Base-by-base conservation (phyloP, 2,113 vertebrate species). In the Ranitomeya variabilis region DNA sequence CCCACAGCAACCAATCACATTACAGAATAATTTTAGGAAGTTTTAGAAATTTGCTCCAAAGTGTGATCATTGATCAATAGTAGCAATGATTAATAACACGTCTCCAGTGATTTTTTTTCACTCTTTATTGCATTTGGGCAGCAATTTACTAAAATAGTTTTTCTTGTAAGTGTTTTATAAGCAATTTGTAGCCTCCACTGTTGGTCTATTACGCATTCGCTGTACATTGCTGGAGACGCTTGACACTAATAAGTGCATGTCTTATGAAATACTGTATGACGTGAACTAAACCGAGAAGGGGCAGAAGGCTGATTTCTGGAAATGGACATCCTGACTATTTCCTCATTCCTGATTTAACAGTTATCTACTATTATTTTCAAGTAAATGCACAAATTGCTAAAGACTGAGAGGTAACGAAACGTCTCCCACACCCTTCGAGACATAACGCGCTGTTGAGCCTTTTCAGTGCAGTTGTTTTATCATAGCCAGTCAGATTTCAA, bases 191-290 rank as follows among this genome's bases (percentile, higher is more conserved):
- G 62, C 21, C 67, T 0, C 60, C 51, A 15, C 19, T 67, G 81
- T 7, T 26, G 23, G 37, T 26, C 37, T 83, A 23, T 54, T 83
- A 54, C 62, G 18, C 23, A n/a, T 67, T 83, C 12, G 52, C 23
- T 52, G 51, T 52, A 67, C 19, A 83, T 69, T 69, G 62, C 81
- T 83, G 81, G 45, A 52, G 13, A 52, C 23, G 80, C 67, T 52
- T 83, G 60, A 83, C 80, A 83, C 23, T 67, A 83, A 83, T 83
- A 66, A 66, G 60, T 83, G 37, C 81, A 69, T 69, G 81, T 83
- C 81, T 67, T 62, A 9, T 83, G 45, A 69, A 83, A 69, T 83
- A 67, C 81, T 67, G 51, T 16, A 52, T 52, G 45, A 21, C 69
- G 62, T 54, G 81, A 83, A 67, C 64, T 82, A 45, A 82, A 64